Evolutionary conservation across 2,797 vertebrate genomes (phyloP).

Genomic region (Manis pentadactyla): DNA sequence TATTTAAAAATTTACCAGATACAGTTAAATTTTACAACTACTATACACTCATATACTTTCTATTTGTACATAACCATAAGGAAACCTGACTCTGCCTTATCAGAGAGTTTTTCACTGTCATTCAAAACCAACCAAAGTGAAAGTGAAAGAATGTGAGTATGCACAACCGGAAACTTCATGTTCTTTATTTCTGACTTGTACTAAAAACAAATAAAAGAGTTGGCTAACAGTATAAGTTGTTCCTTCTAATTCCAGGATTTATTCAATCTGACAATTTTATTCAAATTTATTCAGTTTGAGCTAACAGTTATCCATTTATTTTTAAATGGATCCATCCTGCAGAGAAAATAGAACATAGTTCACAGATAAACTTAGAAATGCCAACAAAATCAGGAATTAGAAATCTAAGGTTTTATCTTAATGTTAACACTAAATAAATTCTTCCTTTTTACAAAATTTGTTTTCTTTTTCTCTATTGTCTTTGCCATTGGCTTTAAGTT

Average conservation of each 20-base stretch:
- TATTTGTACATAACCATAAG: not conserved
- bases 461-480: not conserved
- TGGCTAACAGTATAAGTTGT: not conserved
- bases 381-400: not conserved
- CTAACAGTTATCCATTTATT: not conserved
- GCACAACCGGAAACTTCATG: not conserved
- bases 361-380: not conserved
- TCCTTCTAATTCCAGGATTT: not conserved
- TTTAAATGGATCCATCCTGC: not conserved
- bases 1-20: not conserved
- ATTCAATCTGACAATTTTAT: not conserved
- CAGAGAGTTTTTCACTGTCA: not conserved
- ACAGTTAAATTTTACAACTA: not conserved
- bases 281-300: not conserved
- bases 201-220: slow-evolving; percentile 1
- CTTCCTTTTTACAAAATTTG: not conserved
- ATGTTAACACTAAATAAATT: not conserved
- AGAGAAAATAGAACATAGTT: not conserved
- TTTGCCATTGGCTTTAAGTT: not conserved
- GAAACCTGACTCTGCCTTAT: not conserved
- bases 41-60: not conserved
- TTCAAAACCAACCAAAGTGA: not conserved
- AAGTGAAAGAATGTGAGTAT: not conserved
- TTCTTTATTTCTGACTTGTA: not conserved
- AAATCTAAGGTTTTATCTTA: slow-evolving; percentile 11